Base-by-base conservation (phyloP, 2,113 vertebrate genomes). In the Paraplagusia blochii region DNA sequence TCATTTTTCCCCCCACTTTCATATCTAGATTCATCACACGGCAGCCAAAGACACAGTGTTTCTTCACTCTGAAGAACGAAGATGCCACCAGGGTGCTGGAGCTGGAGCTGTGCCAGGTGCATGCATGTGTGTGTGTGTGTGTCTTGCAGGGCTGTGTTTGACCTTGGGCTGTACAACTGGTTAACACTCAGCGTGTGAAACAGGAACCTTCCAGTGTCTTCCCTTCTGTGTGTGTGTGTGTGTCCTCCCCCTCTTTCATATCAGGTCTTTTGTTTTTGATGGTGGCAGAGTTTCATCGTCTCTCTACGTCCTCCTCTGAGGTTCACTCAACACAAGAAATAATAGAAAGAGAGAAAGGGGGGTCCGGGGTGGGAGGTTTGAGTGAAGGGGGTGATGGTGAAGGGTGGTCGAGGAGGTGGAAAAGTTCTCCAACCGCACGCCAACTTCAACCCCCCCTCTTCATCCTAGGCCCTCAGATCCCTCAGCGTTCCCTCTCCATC, bases 91-190 rank as follows among this genome's bases (percentile, higher is more conserved):
- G 48, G 58, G 11, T 39, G 12, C 22, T 29, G 2, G 22, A n/a
- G 22, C 10, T 10, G 22, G 3, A 14, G 9, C 12, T 8, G 4
- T 1, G 15, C 5, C 0, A 39, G 3, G n/a, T 11, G 13, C 5
- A 8, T 0, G 29, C 1, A 22, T 1, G 35, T 5, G 11, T 5
- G 15, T n/a, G 12, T 29, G 39, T 1, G 47, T 9, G 61, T 44
- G 57, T 59, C 66, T 69, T 47, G 56, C n/a, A 5, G 63, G 9
- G 33, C 3, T 15, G 15, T 67, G 76, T 76, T 19, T 71, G 72
- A 80, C 80, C 80, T 79, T 79, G 80, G 77, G 80, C 80, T 62
- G 65, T 69, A 81, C 72, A 74, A 74, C 61, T 53, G 58, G 60
- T 74, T 69, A 76, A 72, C 72, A 62, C 75, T 65, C 43, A 12